Evolutionary conservation across 2,888 invertebrate species (phyloP), one percentile per base, ranked within the genome.

Genomic region (Ennomos erosarius): DNA sequence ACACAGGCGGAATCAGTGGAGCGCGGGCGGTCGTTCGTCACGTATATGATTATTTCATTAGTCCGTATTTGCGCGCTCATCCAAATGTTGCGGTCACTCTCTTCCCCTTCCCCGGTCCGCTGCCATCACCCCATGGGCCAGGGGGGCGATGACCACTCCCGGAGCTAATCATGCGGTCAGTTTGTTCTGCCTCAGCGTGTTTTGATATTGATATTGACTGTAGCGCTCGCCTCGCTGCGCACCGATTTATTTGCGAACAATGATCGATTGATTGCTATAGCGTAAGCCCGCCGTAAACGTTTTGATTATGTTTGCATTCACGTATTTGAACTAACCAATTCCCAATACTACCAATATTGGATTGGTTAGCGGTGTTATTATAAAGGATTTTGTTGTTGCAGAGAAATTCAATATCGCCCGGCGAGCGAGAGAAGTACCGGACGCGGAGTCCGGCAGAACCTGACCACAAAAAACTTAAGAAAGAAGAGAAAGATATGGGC

Each of bases 391-490:
- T 67, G 56, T 65, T 88, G 85, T 90, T 90, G 39, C 94, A 97
- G 97, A 94, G 96, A 85, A 97, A 95, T 92, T 97, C 97, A 75
- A 96, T 97, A 91, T 97, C 97, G 59, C 97, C 97, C 9, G 96
- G 95, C 54, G 96, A 96, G 79, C 92, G 96, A 74, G 97, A 97
- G 86, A 97, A 97, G 84, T 97, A 97, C 83, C 94, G 97, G 85
- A 95, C 96, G 73, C 93, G 96, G 82, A 96, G 96, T 88, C 96
- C 96, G 11, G 94, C 94, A 13, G 95, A 95, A 75, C 94, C 95
- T 8, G 94, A 94, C 66, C 95, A 95, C 70, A 93, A 95, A 78
- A 95, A 95, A 81, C 89, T 96, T 71, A 96, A 96, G 88, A 96
- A 97, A 86, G 97, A 97, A 85, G 97, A 97, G 76, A 97, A 97